phyloP scores from a whole-genome alignment of 2,888 invertebrate genomes.

The Schizotus pectinicornis region DNA sequence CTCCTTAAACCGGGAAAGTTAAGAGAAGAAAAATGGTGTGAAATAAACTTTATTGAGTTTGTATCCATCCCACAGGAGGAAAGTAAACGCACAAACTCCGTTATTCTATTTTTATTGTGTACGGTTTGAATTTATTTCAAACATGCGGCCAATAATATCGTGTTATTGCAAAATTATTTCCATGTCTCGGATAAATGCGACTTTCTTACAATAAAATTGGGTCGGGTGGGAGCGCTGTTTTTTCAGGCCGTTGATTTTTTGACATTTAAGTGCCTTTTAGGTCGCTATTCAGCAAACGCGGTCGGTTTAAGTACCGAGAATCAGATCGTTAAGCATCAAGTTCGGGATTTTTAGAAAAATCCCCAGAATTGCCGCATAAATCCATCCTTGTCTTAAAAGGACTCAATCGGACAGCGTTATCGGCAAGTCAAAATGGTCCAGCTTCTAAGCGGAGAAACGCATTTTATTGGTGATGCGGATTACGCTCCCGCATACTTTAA shows the following conservation, averaged over 20 bases:
- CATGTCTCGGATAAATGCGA: too few species aligned
- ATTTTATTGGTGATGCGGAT: slow-evolving; percentile 17
- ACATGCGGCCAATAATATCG: too few species aligned
- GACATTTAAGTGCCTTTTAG: slow-evolving; percentile 10
- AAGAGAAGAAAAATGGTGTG: slow-evolving; percentile 30
- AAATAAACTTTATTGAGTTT: slow-evolving; percentile 34
- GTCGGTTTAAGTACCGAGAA: slow-evolving; percentile 16
- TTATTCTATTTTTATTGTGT: slow-evolving; percentile 26
- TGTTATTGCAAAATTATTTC: too few species aligned
- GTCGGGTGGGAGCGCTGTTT: slow-evolving; percentile 15
- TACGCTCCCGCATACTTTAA: slow-evolving; percentile 14
- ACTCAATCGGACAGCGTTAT: slow-evolving; percentile 14
- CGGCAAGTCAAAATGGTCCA: slow-evolving; percentile 1
- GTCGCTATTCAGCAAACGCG: slow-evolving; percentile 5
- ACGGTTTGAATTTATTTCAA: slow-evolving; percentile 13
- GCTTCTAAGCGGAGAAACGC: slow-evolving; percentile 1
- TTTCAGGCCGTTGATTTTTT: slow-evolving; percentile 21
- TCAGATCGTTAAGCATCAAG: slow-evolving; percentile 23
- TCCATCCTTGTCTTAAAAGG: slow-evolving; percentile 10
- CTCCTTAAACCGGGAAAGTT: slow-evolving; percentile 27
- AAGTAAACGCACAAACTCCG: slow-evolving; percentile 30
- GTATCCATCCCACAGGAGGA: slow-evolving; percentile 31
- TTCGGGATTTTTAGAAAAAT: slow-evolving; percentile 18
- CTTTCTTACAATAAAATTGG: slow-evolving; percentile 4
- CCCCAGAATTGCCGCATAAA: slow-evolving; percentile 10